A percentile compares a stretch with the other conserved stretches of the same genome.
Conservation (phyloP, 2,888 invertebrate genomes). For the Ophion slaviceki region DNA sequence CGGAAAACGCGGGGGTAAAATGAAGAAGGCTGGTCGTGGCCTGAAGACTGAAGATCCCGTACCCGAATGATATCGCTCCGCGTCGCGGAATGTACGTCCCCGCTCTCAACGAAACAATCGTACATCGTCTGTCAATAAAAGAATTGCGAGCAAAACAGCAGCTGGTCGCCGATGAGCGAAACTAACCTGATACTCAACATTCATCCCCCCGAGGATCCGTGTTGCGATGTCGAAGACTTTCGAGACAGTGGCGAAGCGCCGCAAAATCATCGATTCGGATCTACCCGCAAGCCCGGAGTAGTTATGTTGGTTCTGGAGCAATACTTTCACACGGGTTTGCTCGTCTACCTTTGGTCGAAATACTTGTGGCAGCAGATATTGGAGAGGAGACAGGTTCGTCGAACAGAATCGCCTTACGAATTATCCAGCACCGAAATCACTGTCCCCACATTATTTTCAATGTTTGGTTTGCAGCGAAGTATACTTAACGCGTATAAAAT, state of each 20-base stretch:
- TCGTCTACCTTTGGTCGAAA: conserved; percentile 60
- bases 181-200: conserved; percentile 14
- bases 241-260: conserved; percentile 4
- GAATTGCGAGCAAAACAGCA: background rate
- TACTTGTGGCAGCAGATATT: conserved; percentile 61
- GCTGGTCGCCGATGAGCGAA: conserved; percentile 9
- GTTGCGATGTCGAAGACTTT: conserved; percentile 5
- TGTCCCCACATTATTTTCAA: background rate
- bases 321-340: conserved; percentile 53
- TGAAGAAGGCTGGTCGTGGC: background rate
- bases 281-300: background rate
- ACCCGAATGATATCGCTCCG: conserved; percentile 1
- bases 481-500: conserved; percentile 45
- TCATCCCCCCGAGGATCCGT: background rate
- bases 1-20: background rate
- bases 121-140: background rate
- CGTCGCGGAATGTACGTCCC: conserved; percentile 15
- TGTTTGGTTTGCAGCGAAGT: conserved; percentile 35
- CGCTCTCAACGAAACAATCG: conserved; percentile 1
- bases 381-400: conserved; percentile 56
- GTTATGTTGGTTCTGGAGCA: conserved; percentile 56
- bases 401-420: background rate
- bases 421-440: background rate
- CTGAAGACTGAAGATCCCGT: background rate
- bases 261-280: background rate